A percentile compares a stretch with the other conserved stretches of the same genome.
phyloP scores from a whole-genome alignment of 2,113 vertebrate species.

The Crotalus horridus region DNA sequence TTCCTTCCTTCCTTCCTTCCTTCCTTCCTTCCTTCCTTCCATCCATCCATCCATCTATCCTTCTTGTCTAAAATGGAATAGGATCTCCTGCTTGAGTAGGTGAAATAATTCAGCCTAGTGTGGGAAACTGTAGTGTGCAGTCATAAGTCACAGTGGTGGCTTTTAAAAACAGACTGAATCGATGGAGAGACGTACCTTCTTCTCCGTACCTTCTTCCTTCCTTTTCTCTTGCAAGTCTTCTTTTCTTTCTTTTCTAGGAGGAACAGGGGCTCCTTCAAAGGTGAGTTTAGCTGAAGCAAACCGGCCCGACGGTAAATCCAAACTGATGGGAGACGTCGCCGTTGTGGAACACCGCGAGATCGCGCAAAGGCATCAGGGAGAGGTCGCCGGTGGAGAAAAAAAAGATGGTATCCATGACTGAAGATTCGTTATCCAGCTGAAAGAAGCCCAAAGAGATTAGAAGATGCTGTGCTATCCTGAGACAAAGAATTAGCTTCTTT shows the following conservation, averaged over 20 bases:
- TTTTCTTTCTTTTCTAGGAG: rapidly evolving
- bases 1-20: too few species aligned
- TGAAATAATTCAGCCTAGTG: background rate
- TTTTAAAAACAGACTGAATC: rapidly evolving
- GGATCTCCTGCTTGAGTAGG: background rate
- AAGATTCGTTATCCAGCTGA: conserved; percentile 61
- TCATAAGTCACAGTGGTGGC: rapidly evolving
- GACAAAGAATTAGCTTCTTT: background rate
- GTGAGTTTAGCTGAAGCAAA: conserved; percentile 81
- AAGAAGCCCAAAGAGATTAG: background rate
- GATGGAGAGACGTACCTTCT: background rate
- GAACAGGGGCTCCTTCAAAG: rapidly evolving
- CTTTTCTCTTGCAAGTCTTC: background rate
- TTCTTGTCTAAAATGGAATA: too few species aligned
- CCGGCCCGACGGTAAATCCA: conserved; percentile 80
- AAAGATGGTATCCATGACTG: conserved; percentile 73
- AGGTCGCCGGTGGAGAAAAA: conserved; percentile 79
- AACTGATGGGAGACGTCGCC: conserved; percentile 70
- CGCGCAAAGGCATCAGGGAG: conserved; percentile 80
- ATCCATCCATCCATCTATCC: too few species aligned
- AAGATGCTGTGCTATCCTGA: background rate
- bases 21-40: too few species aligned
- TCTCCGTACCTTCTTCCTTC: background rate
- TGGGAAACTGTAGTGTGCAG: background rate
- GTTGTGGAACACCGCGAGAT: conserved; percentile 74